Evolutionary conservation across 2,888 invertebrate species (phyloP).

Genomic region (Pachydiplax longipennis): DNA sequence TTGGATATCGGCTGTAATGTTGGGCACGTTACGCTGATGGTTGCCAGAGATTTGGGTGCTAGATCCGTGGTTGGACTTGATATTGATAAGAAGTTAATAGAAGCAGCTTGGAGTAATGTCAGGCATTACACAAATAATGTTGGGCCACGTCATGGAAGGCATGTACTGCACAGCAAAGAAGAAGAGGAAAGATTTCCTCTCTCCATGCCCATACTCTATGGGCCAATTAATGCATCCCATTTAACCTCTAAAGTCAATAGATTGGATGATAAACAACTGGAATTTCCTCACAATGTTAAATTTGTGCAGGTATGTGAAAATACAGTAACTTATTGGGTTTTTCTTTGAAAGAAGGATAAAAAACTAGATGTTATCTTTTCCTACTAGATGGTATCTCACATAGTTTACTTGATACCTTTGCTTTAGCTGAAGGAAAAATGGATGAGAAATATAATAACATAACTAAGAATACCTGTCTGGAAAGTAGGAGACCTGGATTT

Average conservation of each 20-base stretch:
- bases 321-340: too few species aligned
- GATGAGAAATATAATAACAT: too few species aligned
- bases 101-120: constrained; percentile 76
- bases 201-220: constrained; percentile 88
- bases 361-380: too few species aligned
- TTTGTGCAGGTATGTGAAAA: constrained; percentile 77
- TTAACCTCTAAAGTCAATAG: constrained; percentile 61
- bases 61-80: constrained; percentile 91
- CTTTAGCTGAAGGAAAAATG: too few species aligned
- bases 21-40: constrained; percentile 90
- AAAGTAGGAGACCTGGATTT: too few species aligned
- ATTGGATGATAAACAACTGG: constrained; percentile 55
- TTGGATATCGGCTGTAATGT: constrained; percentile 98
- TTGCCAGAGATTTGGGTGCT: constrained; percentile 87
- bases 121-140: constrained; percentile 69
- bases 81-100: constrained; percentile 88
- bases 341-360: too few species aligned
- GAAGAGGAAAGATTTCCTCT: constrained; percentile 73
- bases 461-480: too few species aligned
- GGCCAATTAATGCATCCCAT: constrained; percentile 68
- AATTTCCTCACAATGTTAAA: constrained; percentile 88
- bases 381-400: too few species aligned
- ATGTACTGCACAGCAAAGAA: constrained; percentile 52
- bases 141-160: constrained; percentile 56
- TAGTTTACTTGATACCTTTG: too few species aligned